A percentile compares a stretch with the other conserved stretches of the same genome.
Conservation (phyloP, 1,140 invertebrate genomes). For the Lepidurus packardi region DNA sequence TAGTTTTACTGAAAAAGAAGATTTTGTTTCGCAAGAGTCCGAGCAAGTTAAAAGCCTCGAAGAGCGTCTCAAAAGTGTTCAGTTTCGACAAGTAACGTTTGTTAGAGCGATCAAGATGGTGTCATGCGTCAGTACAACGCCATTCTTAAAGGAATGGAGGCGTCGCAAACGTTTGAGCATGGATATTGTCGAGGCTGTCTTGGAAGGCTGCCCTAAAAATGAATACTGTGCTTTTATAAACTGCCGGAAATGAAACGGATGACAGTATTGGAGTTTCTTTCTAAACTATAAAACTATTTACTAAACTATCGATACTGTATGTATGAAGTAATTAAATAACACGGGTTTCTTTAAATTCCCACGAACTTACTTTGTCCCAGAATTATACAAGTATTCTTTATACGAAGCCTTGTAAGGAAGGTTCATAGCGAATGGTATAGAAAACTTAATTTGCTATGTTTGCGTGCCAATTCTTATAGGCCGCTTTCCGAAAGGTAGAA, state of each 20-base stretch:
- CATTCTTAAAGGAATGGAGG: constrained; percentile 59
- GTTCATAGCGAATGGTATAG: too few relatives aligned
- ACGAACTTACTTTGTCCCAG: too few relatives aligned
- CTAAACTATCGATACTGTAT: too few relatives aligned
- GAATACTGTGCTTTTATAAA: constrained; percentile 69
- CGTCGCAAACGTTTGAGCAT: constrained; percentile 67
- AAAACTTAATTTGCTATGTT: too few relatives aligned
- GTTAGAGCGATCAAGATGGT: constrained; percentile 54
- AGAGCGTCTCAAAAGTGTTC: constrained; percentile 56
- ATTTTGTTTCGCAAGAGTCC: constrained; percentile 30
- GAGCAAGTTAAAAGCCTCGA: constrained; percentile 39
- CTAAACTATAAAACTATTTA: background rate
- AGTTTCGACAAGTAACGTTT: constrained; percentile 47
- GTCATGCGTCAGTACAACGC: constrained; percentile 52
- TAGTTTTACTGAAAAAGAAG: background rate
- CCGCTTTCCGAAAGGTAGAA: too few relatives aligned
- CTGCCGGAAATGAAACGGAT: constrained; percentile 73
- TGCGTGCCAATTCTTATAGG: too few relatives aligned
- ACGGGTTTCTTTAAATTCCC: too few relatives aligned
- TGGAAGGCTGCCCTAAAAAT: constrained; percentile 74
- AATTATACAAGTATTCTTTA: too few relatives aligned
- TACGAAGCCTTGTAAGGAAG: too few relatives aligned
- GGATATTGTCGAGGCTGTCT: constrained; percentile 68
- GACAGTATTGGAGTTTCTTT: constrained; percentile 45
- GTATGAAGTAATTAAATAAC: too few relatives aligned